Evolutionary conservation across 2,113 vertebrate genomes (phyloP).

Genomic region (Sceloporus tristichus): DNA sequence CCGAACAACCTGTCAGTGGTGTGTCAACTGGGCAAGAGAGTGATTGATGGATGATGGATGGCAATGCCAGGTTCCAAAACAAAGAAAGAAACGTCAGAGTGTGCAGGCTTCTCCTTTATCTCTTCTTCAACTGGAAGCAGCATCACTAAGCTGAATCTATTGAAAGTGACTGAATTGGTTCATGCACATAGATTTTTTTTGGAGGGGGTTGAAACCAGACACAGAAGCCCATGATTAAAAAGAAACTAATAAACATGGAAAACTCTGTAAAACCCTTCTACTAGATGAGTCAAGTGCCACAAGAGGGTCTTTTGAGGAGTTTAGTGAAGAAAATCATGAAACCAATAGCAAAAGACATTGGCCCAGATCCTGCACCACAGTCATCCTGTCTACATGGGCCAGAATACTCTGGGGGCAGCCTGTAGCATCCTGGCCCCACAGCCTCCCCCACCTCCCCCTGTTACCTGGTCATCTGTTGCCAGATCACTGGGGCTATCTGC

Average conservation of each 20-base stretch:
- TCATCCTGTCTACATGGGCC: no score
- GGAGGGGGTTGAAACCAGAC: no score
- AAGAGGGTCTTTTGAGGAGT: not conserved
- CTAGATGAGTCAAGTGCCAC: not conserved
- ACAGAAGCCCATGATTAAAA: not conserved
- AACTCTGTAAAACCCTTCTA: no score
- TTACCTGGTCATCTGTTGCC: no score
- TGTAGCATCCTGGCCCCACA: no score
- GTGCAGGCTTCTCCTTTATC: not conserved
- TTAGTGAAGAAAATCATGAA: not conserved
- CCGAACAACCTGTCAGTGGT: not conserved
- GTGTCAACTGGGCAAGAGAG: not conserved
- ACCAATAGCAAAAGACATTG: not conserved
- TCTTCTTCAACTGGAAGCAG: not conserved
- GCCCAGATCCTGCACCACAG: not conserved
- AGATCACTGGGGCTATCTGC: no score
- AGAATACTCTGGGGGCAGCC: no score
- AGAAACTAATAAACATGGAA: not conserved
- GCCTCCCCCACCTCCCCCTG: no score
- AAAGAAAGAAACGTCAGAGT: not conserved
- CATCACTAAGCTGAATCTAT: not conserved
- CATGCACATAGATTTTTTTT: not conserved
- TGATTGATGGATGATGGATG: not conserved
- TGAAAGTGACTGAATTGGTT: slow-evolving; percentile 14
- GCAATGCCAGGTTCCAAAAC: not conserved